These are phyloP conservation scores for Sinhomidia bicolor DNA, from an alignment of 2,888 invertebrate species.

Conservation along the genomic window DNA sequence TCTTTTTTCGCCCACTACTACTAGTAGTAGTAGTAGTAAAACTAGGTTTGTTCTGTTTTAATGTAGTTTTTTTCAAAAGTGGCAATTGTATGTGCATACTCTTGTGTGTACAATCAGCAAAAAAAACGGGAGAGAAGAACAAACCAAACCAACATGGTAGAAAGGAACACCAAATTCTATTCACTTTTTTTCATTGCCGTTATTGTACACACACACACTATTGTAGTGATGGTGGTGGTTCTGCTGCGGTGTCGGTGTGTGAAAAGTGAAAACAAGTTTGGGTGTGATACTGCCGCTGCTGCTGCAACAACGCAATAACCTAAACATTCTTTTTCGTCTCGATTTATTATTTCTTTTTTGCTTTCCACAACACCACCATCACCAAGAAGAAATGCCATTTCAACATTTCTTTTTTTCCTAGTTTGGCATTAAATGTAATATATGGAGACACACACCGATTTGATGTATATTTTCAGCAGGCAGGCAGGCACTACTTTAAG, in stretches of 20 bases:
- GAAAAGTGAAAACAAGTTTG: not conserved
- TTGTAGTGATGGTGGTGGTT: not conserved
- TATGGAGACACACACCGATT: not conserved
- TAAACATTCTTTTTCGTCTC: not conserved
- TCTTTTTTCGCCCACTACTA: no score
- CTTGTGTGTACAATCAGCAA: no score
- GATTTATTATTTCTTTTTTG: conserved; percentile 13
- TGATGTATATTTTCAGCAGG: not conserved
- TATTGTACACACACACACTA: not conserved
- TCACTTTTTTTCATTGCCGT: conserved; percentile 11
- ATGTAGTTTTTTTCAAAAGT: conserved; percentile 19
- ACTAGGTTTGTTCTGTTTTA: conserved; percentile 8
- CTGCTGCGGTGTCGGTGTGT: not conserved
- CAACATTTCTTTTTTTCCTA: not conserved
- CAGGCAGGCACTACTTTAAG: no score
- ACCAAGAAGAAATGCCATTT: not conserved
- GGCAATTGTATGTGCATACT: conserved; percentile 15
- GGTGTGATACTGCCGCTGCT: not conserved
- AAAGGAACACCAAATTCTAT: not conserved
- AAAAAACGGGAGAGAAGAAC: not conserved
- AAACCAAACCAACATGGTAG: not conserved
- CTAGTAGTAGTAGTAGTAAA: no score
- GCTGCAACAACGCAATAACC: conserved; percentile 6
- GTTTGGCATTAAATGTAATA: conserved; percentile 14
- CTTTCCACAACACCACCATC: not conserved